Base-by-base conservation (phyloP, 2,888 invertebrate species). In the Antheraea yamamai region DNA sequence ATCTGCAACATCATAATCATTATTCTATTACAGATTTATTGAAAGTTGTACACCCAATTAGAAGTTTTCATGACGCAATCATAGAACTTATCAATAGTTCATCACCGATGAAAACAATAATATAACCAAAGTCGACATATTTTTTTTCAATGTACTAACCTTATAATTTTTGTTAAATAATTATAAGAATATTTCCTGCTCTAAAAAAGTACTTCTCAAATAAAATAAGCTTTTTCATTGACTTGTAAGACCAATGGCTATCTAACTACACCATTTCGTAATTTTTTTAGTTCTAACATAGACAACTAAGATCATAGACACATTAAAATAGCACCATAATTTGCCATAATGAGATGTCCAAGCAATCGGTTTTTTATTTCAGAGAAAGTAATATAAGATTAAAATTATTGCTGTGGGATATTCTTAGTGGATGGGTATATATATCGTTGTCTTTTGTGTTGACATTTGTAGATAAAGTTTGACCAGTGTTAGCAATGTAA, bases 41-140 rank as follows among this genome's bases (percentile, higher is more conserved):
- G 58, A 72, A 66, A 68, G 39, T 30, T 55, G 64, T 26, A 26
- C 52, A 72, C 35, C 70, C 52, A 86, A 84, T 87, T 90, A 82
- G 87, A 89, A 88, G 86, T 90, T 92, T 91, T 91, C 90, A 91
- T 95, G 94, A 95, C 95, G 94, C 95, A 95, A 95, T 95, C 94
- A 90, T 82, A 88, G 83, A 89, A 92, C 85, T 84, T 90, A 90
- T 85, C 90, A 85, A 89, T 88, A 89, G 87, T 89, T 89, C 84
- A 86, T 87, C 87, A 87, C 86, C 84, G 88, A 92, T 88, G 89
- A 93, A 92, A 92, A 93, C 91, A 92, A 89, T 87, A 89, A 89
- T 90, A 92, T 92, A 92, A 91, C 90, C 91, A 91, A 91, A 90
- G 83, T 86, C 79, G 79, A 83, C 74, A 78, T 61, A 79, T 81